Conservation (phyloP, 2,888 invertebrate genomes). For the Scaptomyza cyrtandrae region DNA sequence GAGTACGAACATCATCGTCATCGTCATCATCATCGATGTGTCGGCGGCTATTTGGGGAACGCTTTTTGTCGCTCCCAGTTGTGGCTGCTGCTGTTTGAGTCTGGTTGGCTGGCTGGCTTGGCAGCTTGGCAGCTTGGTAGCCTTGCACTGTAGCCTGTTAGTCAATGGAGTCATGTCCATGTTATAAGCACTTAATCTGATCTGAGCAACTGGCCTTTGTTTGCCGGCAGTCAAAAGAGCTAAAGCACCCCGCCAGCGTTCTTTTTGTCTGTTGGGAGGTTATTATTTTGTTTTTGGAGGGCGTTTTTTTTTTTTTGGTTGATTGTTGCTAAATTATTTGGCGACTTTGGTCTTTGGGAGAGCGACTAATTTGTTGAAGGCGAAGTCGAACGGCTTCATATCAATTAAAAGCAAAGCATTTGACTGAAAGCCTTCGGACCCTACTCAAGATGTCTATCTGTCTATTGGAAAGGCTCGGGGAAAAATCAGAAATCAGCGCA, state of each 20-base stretch:
- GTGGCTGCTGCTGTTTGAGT: conserved; percentile 31
- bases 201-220: conserved; percentile 67
- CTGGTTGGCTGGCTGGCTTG: conserved; percentile 32
- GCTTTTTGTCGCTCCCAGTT: conserved; percentile 48
- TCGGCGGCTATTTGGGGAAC: conserved; percentile 52
- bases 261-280: conserved; percentile 21
- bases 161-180: conserved; percentile 80
- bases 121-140: conserved; percentile 12
- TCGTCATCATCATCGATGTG: conserved; percentile 50
- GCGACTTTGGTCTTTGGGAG: conserved; percentile 50
- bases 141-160: conserved; percentile 55
- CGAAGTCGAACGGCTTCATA: conserved; percentile 37
- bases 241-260: conserved; percentile 11
- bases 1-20: conserved; percentile 29
- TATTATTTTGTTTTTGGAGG: conserved; percentile 8
- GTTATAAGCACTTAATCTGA: conserved; percentile 79
- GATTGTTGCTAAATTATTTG: conserved; percentile 64
- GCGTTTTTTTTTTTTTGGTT: conserved; percentile 2
- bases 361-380: conserved; percentile 67
- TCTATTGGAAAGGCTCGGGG: conserved; percentile 47
- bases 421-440: conserved; percentile 82
- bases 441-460: conserved; percentile 81
- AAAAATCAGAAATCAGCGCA: conserved; percentile 51
- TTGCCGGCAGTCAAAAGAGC: conserved; percentile 39
- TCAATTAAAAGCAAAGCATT: conserved; percentile 69